phyloP scores from a whole-genome alignment of 2,113 vertebrate genomes.

The Grammomys surdaster region DNA sequence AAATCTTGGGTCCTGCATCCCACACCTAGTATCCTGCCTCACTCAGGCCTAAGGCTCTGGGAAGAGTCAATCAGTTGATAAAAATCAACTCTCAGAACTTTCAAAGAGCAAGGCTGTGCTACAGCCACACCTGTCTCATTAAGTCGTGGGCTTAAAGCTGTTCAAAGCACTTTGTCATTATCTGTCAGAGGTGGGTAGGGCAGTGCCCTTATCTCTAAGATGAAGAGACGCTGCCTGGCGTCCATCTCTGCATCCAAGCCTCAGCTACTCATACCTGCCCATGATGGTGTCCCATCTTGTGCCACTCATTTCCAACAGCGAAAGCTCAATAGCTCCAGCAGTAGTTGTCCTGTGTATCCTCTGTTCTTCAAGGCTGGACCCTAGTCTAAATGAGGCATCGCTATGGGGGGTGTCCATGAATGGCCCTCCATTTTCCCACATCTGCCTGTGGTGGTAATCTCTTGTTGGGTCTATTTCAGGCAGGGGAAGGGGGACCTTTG shows the following conservation, averaged over 20 bases:
- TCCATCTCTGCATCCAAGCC: background rate
- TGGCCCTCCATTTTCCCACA: too few relatives aligned
- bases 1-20: background rate
- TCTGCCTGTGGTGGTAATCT: background rate
- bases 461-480: background rate
- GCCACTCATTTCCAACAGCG: too few relatives aligned
- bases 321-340: background rate
- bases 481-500: background rate
- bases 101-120: background rate
- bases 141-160: background rate
- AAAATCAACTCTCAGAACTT: constrained; percentile 33
- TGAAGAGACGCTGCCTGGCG: background rate
- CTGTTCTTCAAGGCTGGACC: background rate
- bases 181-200: background rate
- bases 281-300: background rate
- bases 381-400: background rate
- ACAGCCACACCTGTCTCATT: background rate
- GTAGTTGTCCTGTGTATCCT: background rate
- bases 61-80: background rate
- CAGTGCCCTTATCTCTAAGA: background rate
- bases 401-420: too few relatives aligned
- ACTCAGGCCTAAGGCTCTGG: background rate
- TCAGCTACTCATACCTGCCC: background rate
- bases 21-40: background rate
- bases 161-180: background rate